These are phyloP conservation scores for Pollenia griseotomentosa DNA, from an alignment of 2,888 invertebrate genomes.

Conservation along the genomic window DNA sequence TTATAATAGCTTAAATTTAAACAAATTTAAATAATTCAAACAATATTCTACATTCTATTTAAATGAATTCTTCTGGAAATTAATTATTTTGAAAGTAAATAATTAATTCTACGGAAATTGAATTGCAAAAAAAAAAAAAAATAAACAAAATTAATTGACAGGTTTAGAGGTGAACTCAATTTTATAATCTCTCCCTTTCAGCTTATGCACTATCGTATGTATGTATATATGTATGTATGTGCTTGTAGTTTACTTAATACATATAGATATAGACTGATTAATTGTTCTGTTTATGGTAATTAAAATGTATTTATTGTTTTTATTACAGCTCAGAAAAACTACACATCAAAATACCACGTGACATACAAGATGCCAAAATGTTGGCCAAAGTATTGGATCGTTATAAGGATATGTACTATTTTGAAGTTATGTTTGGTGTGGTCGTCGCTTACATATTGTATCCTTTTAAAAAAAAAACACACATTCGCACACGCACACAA, in stretches of 20 bases:
- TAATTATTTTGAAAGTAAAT: no score
- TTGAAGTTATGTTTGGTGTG: slow-evolving; percentile 95
- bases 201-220: not conserved
- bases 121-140: no score
- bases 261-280: not conserved
- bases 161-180: no score
- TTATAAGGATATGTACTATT: slow-evolving; percentile 96
- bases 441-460: slow-evolving; percentile 98
- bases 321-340: slow-evolving; percentile 90
- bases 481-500: no score
- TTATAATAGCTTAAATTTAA: no score
- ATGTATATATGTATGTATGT: not conserved
- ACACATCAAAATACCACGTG: slow-evolving; percentile 94
- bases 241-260: not conserved
- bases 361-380: slow-evolving; percentile 98
- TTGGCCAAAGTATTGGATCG: slow-evolving; percentile 94
- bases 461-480: slow-evolving; percentile 21
- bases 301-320: slow-evolving; percentile 36
- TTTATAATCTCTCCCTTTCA: no score
- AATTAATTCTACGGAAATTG: no score
- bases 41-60: no score
- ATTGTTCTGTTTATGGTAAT: not conserved
- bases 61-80: no score
- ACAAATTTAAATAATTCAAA: no score
- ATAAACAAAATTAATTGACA: no score